phyloP scores from a whole-genome alignment of 2,888 invertebrate genomes.

The Heteromurus nitidus region DNA sequence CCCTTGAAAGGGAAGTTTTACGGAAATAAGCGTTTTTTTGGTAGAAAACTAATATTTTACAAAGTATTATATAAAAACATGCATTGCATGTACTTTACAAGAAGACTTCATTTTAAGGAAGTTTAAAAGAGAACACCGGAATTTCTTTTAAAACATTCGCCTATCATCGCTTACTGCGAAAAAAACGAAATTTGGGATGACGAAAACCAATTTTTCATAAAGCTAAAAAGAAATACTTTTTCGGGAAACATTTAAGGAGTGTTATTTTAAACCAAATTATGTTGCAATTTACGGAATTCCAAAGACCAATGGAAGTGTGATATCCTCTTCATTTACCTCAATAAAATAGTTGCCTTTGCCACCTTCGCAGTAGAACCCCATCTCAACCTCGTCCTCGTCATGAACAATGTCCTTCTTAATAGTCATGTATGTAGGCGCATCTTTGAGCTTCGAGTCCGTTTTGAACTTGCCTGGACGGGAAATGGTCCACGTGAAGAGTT shows the following conservation, averaged over 20 bases:
- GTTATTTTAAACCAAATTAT: conserved; percentile 23
- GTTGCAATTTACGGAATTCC: conserved; percentile 55
- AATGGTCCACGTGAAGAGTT: conserved; percentile 66
- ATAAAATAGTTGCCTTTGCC: conserved; percentile 54
- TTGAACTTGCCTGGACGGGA: conserved; percentile 56
- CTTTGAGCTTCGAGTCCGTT: conserved; percentile 54
- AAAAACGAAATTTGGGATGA: too few species aligned
- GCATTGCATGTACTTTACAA: conserved; percentile 15
- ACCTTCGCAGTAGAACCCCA: conserved; percentile 63
- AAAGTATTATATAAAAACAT: background rate
- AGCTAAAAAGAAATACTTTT: conserved; percentile 10
- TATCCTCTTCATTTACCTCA: conserved; percentile 60
- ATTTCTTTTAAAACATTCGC: background rate
- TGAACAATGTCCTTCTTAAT: conserved; percentile 59
- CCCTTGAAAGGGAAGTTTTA: too few species aligned
- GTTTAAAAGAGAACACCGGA: background rate
- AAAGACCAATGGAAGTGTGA: conserved; percentile 51
- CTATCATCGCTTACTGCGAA: too few species aligned
- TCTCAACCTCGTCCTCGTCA: conserved; percentile 59
- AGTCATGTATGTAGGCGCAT: conserved; percentile 57
- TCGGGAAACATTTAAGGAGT: conserved; percentile 32
- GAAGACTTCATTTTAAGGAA: background rate
- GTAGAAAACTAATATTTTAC: too few species aligned
- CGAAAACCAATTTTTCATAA: too few species aligned
- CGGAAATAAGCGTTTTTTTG: too few species aligned